A percentile compares a stretch with the other conserved stretches of the same genome.
phyloP scores from a whole-genome alignment of 2,113 vertebrate genomes.

The Chloroceryle aenea region DNA sequence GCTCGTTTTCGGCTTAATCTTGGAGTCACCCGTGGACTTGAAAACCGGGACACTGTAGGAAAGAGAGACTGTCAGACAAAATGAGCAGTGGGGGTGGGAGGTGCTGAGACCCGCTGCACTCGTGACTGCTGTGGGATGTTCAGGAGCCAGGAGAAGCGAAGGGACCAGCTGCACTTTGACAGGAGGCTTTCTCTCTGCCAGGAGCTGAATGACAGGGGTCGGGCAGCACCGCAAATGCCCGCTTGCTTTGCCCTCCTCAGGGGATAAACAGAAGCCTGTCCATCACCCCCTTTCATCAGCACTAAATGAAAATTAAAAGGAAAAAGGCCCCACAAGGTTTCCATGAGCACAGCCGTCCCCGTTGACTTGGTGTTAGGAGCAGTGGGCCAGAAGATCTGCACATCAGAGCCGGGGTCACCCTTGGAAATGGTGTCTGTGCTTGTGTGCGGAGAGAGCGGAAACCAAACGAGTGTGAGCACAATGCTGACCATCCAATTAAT shows the following conservation, averaged over 20 bases:
- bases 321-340: not conserved
- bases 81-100: not conserved
- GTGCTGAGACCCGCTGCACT: not conserved
- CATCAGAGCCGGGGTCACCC: rapidly evolving
- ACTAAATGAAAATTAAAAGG: constrained; percentile 36
- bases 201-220: not conserved
- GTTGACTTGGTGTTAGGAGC: not conserved
- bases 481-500: constrained; percentile 19
- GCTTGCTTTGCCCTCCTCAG: not conserved
- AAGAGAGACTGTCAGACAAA: constrained; percentile 16
- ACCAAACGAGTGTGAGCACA: not conserved
- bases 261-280: not conserved
- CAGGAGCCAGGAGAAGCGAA: not conserved
- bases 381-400: not conserved
- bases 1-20: constrained; percentile 94
- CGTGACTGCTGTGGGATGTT: not conserved
- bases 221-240: rapidly evolving
- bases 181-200: not conserved
- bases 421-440: not conserved
- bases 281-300: not conserved
- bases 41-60: constrained; percentile 92
- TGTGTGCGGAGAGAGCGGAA: not conserved
- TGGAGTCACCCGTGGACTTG: constrained; percentile 91
- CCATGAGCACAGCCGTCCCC: rapidly evolving
- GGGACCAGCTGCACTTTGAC: not conserved